Percentiles rank a stretch among this genome's conserved stretches.
These are phyloP conservation scores for Riptortus pedestris DNA, from an alignment of 1,140 invertebrate genomes.

Conservation along the genomic window DNA sequence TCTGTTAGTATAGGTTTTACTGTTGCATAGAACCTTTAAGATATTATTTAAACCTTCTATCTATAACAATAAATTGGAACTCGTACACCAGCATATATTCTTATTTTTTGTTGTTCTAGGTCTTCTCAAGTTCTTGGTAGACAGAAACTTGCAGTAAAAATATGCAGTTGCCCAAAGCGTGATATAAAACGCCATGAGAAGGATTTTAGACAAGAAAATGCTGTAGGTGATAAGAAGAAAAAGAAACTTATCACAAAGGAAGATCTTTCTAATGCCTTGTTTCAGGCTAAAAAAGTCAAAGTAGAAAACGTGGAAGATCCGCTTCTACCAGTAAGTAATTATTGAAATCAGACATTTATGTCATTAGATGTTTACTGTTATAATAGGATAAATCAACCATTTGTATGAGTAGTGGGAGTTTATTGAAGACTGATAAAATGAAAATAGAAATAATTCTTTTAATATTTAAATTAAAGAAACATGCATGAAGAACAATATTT, in stretches of 20 bases:
- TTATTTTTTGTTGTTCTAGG: conserved; percentile 37
- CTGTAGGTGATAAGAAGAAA: background rate
- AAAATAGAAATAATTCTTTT: too few relatives aligned
- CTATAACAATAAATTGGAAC: background rate
- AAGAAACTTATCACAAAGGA: background rate
- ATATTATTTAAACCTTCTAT: background rate
- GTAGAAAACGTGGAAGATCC: background rate
- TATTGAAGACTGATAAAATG: too few relatives aligned
- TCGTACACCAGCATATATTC: background rate
- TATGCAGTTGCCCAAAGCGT: conserved; percentile 72
- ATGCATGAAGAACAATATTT: too few relatives aligned
- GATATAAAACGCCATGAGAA: conserved; percentile 61
- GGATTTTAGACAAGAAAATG: conserved; percentile 4
- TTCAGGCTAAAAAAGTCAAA: background rate
- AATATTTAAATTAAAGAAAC: too few relatives aligned
- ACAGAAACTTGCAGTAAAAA: conserved; percentile 52
- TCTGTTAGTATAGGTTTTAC: background rate
- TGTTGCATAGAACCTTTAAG: background rate
- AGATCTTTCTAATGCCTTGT: background rate
- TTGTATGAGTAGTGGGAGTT: too few relatives aligned
- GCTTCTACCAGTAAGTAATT: too few relatives aligned
- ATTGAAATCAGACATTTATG: too few relatives aligned
- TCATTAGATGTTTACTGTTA: too few relatives aligned
- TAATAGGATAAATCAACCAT: too few relatives aligned
- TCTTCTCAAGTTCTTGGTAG: conserved; percentile 46